Evolutionary conservation across 2,113 vertebrate genomes (phyloP), one percentile per base, ranked within the genome.

Genomic region (Sceloporus undulatus): DNA sequence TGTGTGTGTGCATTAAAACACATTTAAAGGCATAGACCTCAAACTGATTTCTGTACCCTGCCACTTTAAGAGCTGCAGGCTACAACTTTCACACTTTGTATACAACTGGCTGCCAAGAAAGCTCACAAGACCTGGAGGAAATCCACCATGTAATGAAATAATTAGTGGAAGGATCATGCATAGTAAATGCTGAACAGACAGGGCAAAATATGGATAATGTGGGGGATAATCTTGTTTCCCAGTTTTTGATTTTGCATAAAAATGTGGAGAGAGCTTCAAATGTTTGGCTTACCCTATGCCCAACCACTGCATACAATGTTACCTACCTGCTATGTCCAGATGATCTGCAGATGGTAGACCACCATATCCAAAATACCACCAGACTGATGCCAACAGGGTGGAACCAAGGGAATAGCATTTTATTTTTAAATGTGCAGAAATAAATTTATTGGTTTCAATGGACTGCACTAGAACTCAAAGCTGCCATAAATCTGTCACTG

Each of bases 21-120:
- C 40, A 68, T 68, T 75, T 74, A 76, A 87, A 82, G 34, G 73
- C 79, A 52, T 27, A 52, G 76, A 66, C 42, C 75, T 79, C 8
- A 87, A 82, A 42, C 70, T 62, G 40, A 54, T 77, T 87, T 82
- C 77, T 56, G 74, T 59, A 68, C 59, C 42, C 80, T 68, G 73
- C 79, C 73, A 76, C 42, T 83, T 83, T 83, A 34, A 77, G 59
- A 68, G 29, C 74, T 68, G 6, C 13, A 52, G 73, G 73, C 59
- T 54, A 77, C 59, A 14, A 27, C 21, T 68, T 68, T 83, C 74
- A 88, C 87, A 88, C 42, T 66, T 87, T 81, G 11, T 19, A 11
- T 18, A 19, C 54, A 82, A 66, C 54, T 83, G 34, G 59, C n/a
- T 76, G 62, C 87, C 74, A 76, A 77, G 18, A 68, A 34, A 56